Conservation (phyloP, 2,113 vertebrate species). For the Paedocypris sp. region DNA sequence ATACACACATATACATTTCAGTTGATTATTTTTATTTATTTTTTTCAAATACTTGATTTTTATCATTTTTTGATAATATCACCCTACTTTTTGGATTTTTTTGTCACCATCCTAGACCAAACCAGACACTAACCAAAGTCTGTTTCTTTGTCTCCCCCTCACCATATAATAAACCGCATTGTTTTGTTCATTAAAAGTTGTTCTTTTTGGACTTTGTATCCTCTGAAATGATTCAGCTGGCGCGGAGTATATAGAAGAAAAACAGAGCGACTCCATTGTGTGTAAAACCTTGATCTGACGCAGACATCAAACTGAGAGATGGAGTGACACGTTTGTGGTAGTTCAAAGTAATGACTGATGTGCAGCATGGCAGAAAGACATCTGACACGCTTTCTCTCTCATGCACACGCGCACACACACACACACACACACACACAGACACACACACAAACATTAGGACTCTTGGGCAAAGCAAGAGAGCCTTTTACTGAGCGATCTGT, state of each 20-base stretch:
- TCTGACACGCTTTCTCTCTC: no score
- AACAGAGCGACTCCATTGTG: slow-evolving; percentile 50
- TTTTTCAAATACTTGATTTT: no score
- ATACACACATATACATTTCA: no score
- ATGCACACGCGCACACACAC: not conserved
- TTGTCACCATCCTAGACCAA: not conserved
- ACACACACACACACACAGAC: not conserved
- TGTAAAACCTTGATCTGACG: slow-evolving; percentile 60
- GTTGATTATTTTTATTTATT: no score
- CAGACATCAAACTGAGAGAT: slow-evolving; percentile 52
- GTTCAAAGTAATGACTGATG: slow-evolving; percentile 62
- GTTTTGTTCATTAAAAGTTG: slow-evolving; percentile 10
- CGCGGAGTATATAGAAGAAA: slow-evolving; percentile 1
- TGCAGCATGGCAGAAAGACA: slow-evolving; percentile 38
- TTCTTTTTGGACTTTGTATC: slow-evolving; percentile 5
- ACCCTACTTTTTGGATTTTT: no score
- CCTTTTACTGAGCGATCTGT: not conserved
- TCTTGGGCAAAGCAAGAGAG: not conserved
- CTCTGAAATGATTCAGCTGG: slow-evolving; percentile 4
- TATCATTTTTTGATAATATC: no score
- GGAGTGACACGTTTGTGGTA: slow-evolving; percentile 57
- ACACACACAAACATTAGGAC: slow-evolving; percentile 1
- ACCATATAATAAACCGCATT: not conserved
- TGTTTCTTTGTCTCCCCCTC: slow-evolving; percentile 4
- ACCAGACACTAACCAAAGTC: not conserved